Evolutionary conservation across 2,888 invertebrate genomes (phyloP), one percentile per base, ranked within the genome.

Genomic region (Cotesia congregata): DNA sequence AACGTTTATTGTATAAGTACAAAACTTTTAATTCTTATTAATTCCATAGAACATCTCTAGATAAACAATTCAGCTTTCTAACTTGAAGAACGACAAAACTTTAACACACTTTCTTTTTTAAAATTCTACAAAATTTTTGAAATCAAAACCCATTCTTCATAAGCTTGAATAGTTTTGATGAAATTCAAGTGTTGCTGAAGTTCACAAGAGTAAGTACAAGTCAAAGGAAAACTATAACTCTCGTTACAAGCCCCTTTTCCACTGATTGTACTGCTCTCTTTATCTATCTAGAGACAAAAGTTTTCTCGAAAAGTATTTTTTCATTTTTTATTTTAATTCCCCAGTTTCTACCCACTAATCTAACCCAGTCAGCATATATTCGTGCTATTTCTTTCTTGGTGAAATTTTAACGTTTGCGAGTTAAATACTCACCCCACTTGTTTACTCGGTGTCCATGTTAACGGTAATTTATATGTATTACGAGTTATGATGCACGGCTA

Each of bases 291-390:
- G 40, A 41, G 59, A 73, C 71, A 41, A 75, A 80, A 75, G 65
- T 60, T 67, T 70, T 69, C n/a, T 30, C 5, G 30, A 30, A 39
- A 65, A 7, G 39, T n/a, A 30, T 30, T 30, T 30, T 30, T 30
- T 69, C 39, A 60, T 67, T 78, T 12, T 77, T 79, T 78, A 74
- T 77, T 79, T 78, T 78, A 79, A 76, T 79, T 50, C 71, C 76
- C 40, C 64, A 71, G 68, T 74, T 79, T 72, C 70, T 67, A 75
- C 50, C 64, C 72, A 12, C 50, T 7, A 12, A 30, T 30, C 30
- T 30, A 30, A 30, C 50, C 9, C 50, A 50, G 50, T 30, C 67
- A 12, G 71, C 67, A 50, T 41, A 74, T 75, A 70, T 67, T 72
- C 61, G 72, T 70, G 40, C 60, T 68, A 64, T 61, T 71, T 72